phyloP scores from a whole-genome alignment of 35 echinoderm and acorn worm species.

The Apostichopus parvimensis region DNA sequence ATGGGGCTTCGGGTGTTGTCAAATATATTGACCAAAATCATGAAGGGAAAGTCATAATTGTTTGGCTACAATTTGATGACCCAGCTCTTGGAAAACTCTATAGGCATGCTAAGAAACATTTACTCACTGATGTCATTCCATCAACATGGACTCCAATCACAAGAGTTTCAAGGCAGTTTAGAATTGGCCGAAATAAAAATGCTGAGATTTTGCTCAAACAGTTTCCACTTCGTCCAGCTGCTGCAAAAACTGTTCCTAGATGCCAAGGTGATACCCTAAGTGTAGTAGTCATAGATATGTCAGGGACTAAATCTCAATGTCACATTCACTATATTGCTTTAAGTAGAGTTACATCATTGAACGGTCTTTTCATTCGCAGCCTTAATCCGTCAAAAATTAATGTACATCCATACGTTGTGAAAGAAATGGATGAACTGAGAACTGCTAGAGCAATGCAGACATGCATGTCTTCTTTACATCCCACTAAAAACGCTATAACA shows the following conservation, averaged over 20 bases:
- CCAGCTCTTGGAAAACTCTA: constrained; percentile 26
- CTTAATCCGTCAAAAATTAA: constrained; percentile 8
- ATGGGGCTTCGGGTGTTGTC: constrained; percentile 57
- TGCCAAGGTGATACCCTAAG: background rate
- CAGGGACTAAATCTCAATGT: background rate
- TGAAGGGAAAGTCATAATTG: background rate
- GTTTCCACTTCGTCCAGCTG: background rate
- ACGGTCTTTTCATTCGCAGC: background rate
- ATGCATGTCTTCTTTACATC: background rate
- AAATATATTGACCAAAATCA: background rate
- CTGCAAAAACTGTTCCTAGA: constrained; percentile 61
- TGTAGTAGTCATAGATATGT: too few species aligned
- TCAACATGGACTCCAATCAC: background rate
- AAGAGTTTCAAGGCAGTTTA: constrained; percentile 38
- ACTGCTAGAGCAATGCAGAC: background rate
- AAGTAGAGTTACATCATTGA: constrained; percentile 44
- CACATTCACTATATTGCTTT: constrained; percentile 39
- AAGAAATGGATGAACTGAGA: constrained; percentile 42
- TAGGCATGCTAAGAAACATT: background rate
- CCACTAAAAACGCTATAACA: background rate
- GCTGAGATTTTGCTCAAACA: background rate
- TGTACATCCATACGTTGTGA: constrained; percentile 6
- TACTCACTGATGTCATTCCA: too few species aligned
- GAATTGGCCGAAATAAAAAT: constrained; percentile 20
- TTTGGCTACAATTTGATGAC: constrained; percentile 57